Evolutionary conservation across 2,888 invertebrate genomes (phyloP), one percentile per base, ranked within the genome.

Genomic region (Nymphalis polychloros): DNA sequence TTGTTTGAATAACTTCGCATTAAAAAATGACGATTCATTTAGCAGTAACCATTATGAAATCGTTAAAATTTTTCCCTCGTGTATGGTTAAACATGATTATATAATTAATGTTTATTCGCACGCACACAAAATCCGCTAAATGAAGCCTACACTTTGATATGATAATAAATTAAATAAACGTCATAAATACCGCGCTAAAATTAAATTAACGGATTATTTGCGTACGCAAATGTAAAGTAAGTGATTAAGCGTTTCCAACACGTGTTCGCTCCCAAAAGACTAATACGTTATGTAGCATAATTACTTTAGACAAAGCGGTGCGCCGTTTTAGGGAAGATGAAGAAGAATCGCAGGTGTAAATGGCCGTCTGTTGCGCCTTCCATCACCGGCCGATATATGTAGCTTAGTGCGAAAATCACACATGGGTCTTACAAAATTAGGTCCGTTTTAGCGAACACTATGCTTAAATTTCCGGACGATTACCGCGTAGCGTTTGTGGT

Each of bases 301-400:
- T 92, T 91, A 89, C 87, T 89, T 90, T 87, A 88, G 87, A 87
- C 85, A 88, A 89, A 91, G 81, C 84, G 87, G 85, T 76, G 84
- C 83, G 85, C 87, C 90, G 83, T 87, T 88, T 91, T 87, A 88
- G 87, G 86, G 87, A 88, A 90, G 90, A 91, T 88, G 89, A 89
- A 92, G 91, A 90, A 90, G 90, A 90, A 90, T 90, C 87, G 87
- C 89, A 91, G 90, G 90, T 90, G 90, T 90, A 89, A 90, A 90
- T 85, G 85, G 86, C 82, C 86, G 84, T 81, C 87, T 86, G 89
- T 88, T 86, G 88, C 85, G 88, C 85, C 85, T 88, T 90, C 84
- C 88, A 89, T 90, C 89, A 90, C 82, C 75, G 78, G 69, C 63
- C 67, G 55, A 63, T 62, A 65, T 67, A 23, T 23, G 23, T 23